Percentiles rank a stretch among this genome's conserved stretches.
These are phyloP conservation scores for Anabas testudineus DNA, from an alignment of 2,797 vertebrate species.

Conservation along the genomic window DNA sequence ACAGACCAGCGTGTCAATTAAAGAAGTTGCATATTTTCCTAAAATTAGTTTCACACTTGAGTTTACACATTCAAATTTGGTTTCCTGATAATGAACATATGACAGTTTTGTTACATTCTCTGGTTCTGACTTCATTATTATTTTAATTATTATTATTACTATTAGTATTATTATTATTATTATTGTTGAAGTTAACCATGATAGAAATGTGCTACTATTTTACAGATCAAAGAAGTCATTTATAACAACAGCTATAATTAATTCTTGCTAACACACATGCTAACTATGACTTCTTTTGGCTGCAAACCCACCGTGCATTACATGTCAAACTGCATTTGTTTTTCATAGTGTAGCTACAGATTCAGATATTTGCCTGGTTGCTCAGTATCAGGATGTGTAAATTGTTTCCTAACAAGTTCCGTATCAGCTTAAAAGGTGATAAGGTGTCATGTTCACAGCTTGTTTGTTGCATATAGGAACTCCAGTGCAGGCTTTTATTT, in stretches of 20 bases:
- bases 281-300: too few relatives aligned
- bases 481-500: too few relatives aligned
- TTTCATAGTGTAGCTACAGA: slow-evolving; percentile 19
- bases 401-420: neutral
- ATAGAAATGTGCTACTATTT: too few relatives aligned
- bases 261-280: too few relatives aligned
- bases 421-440: neutral
- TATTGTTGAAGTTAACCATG: too few relatives aligned
- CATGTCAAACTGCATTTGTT: neutral
- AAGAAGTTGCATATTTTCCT: slow-evolving; percentile 4
- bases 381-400: neutral
- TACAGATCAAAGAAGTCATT: neutral
- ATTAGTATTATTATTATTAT: too few relatives aligned
- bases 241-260: neutral
- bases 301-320: neutral
- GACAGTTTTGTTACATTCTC: neutral
- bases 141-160: too few relatives aligned
- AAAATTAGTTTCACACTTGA: slow-evolving; percentile 19
- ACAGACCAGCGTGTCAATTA: slow-evolving; percentile 18
- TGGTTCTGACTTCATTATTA: neutral
- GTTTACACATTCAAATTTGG: neutral
- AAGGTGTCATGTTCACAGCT: too few relatives aligned
- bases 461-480: neutral
- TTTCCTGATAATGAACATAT: neutral
- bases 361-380: neutral